phyloP scores from a whole-genome alignment of 2,113 vertebrate genomes.

The Clarias gariepinus region DNA sequence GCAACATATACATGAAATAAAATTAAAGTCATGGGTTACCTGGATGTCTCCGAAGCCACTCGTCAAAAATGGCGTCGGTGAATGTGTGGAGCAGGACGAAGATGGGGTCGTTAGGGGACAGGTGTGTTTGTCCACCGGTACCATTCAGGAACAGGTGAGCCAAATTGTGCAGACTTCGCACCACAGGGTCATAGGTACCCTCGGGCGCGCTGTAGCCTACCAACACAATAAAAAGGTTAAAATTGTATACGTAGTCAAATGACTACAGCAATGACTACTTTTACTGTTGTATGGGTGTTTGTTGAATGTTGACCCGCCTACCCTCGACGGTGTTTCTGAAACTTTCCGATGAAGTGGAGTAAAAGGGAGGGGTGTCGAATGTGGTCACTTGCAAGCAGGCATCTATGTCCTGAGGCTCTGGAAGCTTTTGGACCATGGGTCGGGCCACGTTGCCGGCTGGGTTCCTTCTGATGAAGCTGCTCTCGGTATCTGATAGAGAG shows the following conservation, averaged over 20 bases:
- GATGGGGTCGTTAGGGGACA: conserved; percentile 96
- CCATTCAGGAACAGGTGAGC: conserved; percentile 97
- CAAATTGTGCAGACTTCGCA: conserved; percentile 94
- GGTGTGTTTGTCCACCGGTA: conserved; percentile 93
- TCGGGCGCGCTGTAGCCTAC: conserved; percentile 91
- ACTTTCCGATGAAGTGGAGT: conserved; percentile 92
- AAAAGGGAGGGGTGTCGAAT: conserved; percentile 94
- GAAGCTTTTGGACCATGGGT: conserved; percentile 93
- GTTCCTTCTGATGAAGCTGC: conserved; percentile 86
- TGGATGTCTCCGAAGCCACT: conserved; percentile 89
- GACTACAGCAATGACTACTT: too few species aligned
- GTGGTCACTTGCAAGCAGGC: conserved; percentile 84
- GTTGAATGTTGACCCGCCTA: conserved; percentile 44
- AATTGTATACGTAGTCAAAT: background rate
- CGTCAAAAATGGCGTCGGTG: conserved; percentile 95
- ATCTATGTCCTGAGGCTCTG: conserved; percentile 84
- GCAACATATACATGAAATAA: background rate
- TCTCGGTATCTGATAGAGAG: conserved; percentile 78
- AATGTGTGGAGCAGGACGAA: conserved; percentile 94
- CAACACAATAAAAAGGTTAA: conserved; percentile 8
- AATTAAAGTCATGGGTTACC: conserved; percentile 68
- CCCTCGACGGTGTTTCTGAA: conserved; percentile 96
- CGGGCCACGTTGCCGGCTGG: conserved; percentile 90
- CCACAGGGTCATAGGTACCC: conserved; percentile 87
- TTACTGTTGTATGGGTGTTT: background rate